Conservation (phyloP, 2,113 vertebrate species). For the Cygnus atratus region DNA sequence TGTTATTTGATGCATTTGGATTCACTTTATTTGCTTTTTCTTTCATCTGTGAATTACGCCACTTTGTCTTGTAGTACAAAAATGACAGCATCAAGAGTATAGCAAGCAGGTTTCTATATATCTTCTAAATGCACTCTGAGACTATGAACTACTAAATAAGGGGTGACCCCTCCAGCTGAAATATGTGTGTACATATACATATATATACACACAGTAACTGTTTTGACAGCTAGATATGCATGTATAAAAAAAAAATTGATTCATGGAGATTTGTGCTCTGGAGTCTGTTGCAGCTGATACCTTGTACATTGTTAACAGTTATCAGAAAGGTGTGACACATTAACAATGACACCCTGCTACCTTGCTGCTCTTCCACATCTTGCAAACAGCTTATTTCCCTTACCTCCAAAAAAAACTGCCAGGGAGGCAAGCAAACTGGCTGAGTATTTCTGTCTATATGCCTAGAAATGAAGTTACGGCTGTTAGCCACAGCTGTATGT, state of each 20-base stretch:
- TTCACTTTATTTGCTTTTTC: constrained; percentile 22
- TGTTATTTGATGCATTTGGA: neutral
- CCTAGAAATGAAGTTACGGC: neutral
- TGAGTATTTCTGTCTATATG: neutral
- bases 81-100: neutral
- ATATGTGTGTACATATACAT: too few relatives aligned
- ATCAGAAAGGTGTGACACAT: neutral
- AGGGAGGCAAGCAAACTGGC: neutral
- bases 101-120: neutral
- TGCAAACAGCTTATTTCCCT: neutral
- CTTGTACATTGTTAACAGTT: neutral
- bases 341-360: neutral
- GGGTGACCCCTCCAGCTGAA: neutral
- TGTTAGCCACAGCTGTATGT: neutral
- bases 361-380: constrained; percentile 16
- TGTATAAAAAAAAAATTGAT: neutral
- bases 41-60: constrained; percentile 16
- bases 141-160: neutral
- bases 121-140: neutral
- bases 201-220: neutral
- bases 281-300: neutral
- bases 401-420: neutral
- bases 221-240: constrained; percentile 16
- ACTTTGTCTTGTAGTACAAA: neutral
- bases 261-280: neutral